Conservation (phyloP, 2,113 vertebrate species). For the Sylvia atricapilla region DNA sequence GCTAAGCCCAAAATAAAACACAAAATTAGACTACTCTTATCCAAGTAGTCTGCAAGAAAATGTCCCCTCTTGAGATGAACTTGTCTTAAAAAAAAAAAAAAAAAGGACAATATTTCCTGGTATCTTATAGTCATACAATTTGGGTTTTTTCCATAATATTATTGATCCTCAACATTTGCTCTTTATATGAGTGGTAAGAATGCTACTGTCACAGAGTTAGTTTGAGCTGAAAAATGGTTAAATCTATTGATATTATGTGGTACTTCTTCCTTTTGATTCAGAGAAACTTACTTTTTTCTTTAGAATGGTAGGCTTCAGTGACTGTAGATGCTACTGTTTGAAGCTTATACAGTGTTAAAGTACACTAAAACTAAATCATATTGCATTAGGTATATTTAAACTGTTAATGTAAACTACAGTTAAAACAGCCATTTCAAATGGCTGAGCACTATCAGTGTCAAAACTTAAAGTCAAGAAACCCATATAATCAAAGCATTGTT, state of each 20-base stretch:
- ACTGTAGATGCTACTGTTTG: neutral
- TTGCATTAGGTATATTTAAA: neutral
- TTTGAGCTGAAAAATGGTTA: neutral
- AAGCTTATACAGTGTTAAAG: neutral
- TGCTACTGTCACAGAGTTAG: neutral
- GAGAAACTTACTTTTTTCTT: neutral
- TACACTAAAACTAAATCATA: neutral
- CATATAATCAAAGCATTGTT: conserved; percentile 19
- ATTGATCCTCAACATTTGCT: neutral
- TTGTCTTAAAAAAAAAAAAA: neutral
- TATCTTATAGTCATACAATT: neutral
- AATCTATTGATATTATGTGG: neutral
- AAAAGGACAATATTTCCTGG: neutral
- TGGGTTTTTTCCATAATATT: neutral
- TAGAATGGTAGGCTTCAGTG: neutral
- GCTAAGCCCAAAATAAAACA: neutral
- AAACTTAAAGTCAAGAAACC: neutral
- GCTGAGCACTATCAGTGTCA: neutral
- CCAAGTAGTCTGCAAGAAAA: neutral
- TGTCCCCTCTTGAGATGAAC: neutral
- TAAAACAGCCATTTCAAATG: neutral
- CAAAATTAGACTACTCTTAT: neutral
- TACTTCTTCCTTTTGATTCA: neutral
- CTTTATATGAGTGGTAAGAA: neutral
- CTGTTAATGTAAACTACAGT: neutral